These are phyloP conservation scores for Erebia epiphron DNA, from an alignment of 2,888 invertebrate species.

Conservation along the genomic window DNA sequence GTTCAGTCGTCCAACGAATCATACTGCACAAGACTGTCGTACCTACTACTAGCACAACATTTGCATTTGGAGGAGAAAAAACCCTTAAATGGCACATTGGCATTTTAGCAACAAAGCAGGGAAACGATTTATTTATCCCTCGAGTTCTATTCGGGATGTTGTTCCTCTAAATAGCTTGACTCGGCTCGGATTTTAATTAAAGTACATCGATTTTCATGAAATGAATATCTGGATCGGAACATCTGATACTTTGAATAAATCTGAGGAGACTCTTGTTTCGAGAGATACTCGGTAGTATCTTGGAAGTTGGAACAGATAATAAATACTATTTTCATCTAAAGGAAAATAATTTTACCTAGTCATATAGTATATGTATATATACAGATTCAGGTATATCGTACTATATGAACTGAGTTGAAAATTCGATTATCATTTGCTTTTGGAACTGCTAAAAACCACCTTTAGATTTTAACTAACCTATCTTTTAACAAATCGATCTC, in stretches of 20 bases:
- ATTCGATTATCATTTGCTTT: no score
- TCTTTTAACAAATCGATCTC: no score
- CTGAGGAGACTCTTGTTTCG: conserved; percentile 3
- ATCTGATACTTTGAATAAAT: conserved; percentile 47
- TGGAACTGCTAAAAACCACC: no score
- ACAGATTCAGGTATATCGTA: no score
- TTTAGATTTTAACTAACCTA: no score
- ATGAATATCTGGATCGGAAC: conserved; percentile 47
- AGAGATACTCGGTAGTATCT: not conserved
- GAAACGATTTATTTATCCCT: conserved; percentile 15
- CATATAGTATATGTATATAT: no score
- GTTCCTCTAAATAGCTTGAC: conserved; percentile 18
- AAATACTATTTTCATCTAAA: not conserved
- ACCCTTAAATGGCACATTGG: not conserved
- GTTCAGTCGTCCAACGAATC: no score
- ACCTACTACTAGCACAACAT: no score
- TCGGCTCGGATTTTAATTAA: conserved; percentile 49
- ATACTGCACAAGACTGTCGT: no score
- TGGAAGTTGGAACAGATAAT: not conserved
- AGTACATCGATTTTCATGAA: conserved; percentile 45
- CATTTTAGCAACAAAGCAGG: conserved; percentile 9
- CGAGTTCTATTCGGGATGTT: conserved; percentile 19
- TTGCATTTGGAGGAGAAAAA: no score
- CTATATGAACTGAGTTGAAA: no score
- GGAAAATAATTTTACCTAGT: not conserved